These are phyloP conservation scores for Electrophaes corylata DNA, from an alignment of 2,888 invertebrate species.

Conservation along the genomic window DNA sequence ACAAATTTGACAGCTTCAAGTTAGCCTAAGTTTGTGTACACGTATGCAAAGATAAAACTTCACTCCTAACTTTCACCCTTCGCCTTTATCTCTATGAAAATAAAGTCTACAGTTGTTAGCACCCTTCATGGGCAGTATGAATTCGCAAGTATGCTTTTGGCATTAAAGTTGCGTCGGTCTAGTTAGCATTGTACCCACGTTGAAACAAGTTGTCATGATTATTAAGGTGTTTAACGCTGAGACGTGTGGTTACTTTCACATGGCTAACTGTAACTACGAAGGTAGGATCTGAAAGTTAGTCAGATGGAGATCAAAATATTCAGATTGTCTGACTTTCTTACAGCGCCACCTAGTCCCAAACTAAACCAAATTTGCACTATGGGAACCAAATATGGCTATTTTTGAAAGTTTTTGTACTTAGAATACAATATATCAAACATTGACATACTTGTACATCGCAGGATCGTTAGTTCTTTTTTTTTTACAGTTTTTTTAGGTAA, in stretches of 20 bases:
- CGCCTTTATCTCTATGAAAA: slow-evolving; percentile 26
- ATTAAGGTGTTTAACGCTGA: slow-evolving; percentile 74
- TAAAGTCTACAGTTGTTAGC: slow-evolving; percentile 43
- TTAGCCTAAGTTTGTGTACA: slow-evolving; percentile 77
- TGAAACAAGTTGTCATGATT: slow-evolving; percentile 79
- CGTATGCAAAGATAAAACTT: slow-evolving; percentile 56
- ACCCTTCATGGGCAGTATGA: background rate
- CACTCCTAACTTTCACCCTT: slow-evolving; percentile 22
- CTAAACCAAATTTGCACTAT: too few relatives aligned
- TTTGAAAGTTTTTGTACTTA: too few relatives aligned
- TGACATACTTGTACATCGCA: too few relatives aligned
- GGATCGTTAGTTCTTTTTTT: too few relatives aligned
- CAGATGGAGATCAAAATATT: too few relatives aligned
- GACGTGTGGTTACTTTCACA: slow-evolving; percentile 51
- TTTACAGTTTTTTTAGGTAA: too few relatives aligned
- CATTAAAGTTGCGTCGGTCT: slow-evolving; percentile 72
- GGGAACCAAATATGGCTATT: too few relatives aligned
- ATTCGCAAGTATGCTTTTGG: slow-evolving; percentile 37
- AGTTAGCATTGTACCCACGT: slow-evolving; percentile 79
- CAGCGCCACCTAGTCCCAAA: too few relatives aligned
- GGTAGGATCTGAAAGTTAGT: slow-evolving; percentile 14
- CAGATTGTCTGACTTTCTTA: too few relatives aligned
- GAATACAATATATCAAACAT: too few relatives aligned
- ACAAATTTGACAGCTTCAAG: slow-evolving; percentile 83
- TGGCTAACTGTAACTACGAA: slow-evolving; percentile 30